phyloP scores from a whole-genome alignment of 2,113 vertebrate species.

The Cottus gobio region DNA sequence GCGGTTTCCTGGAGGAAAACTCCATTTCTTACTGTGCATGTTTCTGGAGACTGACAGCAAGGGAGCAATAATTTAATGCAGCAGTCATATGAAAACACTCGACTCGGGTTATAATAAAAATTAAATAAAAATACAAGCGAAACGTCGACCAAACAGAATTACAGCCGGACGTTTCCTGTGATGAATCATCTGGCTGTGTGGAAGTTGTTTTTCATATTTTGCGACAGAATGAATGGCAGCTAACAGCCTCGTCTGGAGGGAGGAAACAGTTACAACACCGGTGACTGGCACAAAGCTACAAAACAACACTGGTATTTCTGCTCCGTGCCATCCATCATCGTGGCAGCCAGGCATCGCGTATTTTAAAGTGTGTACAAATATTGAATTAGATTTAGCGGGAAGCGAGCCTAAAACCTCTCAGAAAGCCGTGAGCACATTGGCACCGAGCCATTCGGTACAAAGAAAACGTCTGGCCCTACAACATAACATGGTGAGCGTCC shows the following conservation, averaged over 20 bases:
- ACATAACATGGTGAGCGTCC: neutral
- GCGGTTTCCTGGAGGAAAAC: conserved; percentile 1
- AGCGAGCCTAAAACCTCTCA: neutral
- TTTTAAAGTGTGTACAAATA: neutral
- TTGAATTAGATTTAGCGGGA: neutral
- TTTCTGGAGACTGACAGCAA: conserved; percentile 5
- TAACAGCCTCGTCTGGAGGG: conserved; percentile 31
- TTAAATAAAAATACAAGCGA: conserved; percentile 3
- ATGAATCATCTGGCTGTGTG: conserved; percentile 52
- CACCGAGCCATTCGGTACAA: neutral
- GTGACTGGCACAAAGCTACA: conserved; percentile 21
- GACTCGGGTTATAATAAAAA: conserved; percentile 13
- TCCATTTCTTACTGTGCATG: neutral
- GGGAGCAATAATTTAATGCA: conserved; percentile 19
- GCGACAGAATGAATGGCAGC: conserved; percentile 51
- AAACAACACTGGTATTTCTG: conserved; percentile 3
- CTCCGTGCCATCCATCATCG: conserved; percentile 34
- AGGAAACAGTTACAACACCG: conserved; percentile 52
- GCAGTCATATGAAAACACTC: conserved; percentile 23
- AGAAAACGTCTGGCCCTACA: neutral
- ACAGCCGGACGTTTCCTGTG: conserved; percentile 47
- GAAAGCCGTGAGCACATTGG: neutral
- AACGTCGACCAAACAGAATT: conserved; percentile 22
- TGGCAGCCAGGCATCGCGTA: conserved; percentile 6
- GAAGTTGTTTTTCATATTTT: conserved; percentile 40